phyloP scores from a whole-genome alignment of 2,888 invertebrate genomes.

The Tethea ocularis region DNA sequence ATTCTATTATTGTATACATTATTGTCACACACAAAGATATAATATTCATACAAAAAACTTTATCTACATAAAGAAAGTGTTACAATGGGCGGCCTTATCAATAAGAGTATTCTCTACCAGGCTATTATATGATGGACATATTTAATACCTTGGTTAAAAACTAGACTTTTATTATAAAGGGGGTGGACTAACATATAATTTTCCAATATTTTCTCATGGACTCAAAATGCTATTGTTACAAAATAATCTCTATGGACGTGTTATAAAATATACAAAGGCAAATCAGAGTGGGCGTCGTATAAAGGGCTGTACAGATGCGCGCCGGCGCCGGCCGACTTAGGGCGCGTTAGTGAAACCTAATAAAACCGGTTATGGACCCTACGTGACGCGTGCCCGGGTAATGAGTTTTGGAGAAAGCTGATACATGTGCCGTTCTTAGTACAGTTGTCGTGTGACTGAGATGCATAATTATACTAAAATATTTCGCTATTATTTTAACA shows the following conservation, averaged over 20 bases:
- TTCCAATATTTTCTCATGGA: background rate
- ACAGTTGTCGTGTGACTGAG: constrained; percentile 21
- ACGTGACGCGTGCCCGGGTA: constrained; percentile 78
- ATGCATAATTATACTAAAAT: background rate
- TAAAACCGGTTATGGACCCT: constrained; percentile 77
- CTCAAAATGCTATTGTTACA: constrained; percentile 10
- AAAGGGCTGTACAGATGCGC: constrained; percentile 55
- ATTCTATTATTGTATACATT: too few relatives aligned
- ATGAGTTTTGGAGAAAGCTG: constrained; percentile 80
- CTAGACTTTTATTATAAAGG: too few relatives aligned
- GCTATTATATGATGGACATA: too few relatives aligned
- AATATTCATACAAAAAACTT: too few relatives aligned
- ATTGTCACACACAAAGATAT: too few relatives aligned
- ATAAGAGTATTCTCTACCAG: too few relatives aligned
- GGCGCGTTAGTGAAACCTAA: constrained; percentile 76
- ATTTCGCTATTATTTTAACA: background rate
- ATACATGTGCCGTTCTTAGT: constrained; percentile 54
- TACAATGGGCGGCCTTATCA: too few relatives aligned
- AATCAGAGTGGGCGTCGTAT: constrained; percentile 36
- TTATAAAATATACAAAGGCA: constrained; percentile 5
- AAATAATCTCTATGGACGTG: constrained; percentile 26
- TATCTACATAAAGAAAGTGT: too few relatives aligned
- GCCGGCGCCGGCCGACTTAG: constrained; percentile 44
- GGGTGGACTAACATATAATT: background rate
- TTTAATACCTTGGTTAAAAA: too few relatives aligned